Percentiles rank a stretch among this genome's conserved stretches.
Conservation (phyloP, 2,888 invertebrate genomes). For the Oscheius onirici region DNA sequence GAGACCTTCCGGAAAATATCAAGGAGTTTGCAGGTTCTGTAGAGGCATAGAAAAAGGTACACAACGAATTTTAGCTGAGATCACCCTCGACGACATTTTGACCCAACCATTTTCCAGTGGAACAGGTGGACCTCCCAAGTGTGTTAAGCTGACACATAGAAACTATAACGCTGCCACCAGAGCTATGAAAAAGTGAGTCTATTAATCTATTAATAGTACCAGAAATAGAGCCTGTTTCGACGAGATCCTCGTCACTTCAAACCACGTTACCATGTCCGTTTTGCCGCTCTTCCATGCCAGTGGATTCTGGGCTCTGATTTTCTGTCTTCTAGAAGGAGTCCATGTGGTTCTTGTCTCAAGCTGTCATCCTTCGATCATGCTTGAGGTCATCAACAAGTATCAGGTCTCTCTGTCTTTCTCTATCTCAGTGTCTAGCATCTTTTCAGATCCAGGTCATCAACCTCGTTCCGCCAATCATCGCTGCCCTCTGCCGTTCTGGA, state of each 20-base stretch:
- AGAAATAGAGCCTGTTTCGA: constrained; percentile 49
- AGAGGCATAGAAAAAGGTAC: background rate
- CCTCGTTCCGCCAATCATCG: constrained; percentile 57
- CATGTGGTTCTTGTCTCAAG: constrained; percentile 57
- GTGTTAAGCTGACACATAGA: constrained; percentile 62
- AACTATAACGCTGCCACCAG: constrained; percentile 63
- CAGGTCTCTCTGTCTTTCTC: constrained; percentile 39
- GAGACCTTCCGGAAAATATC: constrained; percentile 9
- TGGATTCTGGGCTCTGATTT: constrained; percentile 67
- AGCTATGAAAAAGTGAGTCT: constrained; percentile 52
- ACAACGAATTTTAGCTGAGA: constrained; percentile 9
- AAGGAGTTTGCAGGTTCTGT: constrained; percentile 3
- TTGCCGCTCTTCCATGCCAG: constrained; percentile 67
- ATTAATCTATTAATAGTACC: background rate
- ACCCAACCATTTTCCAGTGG: constrained; percentile 63
- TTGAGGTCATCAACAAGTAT: constrained; percentile 61
- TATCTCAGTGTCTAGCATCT: background rate
- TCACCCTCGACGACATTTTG: constrained; percentile 39
- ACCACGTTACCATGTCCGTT: constrained; percentile 57
- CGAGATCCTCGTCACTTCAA: constrained; percentile 33
- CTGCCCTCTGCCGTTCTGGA: constrained; percentile 11
- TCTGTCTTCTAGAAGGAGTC: constrained; percentile 64
- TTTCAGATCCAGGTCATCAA: constrained; percentile 62
- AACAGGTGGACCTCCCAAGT: constrained; percentile 64
- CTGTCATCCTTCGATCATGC: constrained; percentile 60